Evolutionary conservation across 2,797 vertebrate species (phyloP), one percentile per base, ranked within the genome.

Genomic region (Acanthiza pusilla): DNA sequence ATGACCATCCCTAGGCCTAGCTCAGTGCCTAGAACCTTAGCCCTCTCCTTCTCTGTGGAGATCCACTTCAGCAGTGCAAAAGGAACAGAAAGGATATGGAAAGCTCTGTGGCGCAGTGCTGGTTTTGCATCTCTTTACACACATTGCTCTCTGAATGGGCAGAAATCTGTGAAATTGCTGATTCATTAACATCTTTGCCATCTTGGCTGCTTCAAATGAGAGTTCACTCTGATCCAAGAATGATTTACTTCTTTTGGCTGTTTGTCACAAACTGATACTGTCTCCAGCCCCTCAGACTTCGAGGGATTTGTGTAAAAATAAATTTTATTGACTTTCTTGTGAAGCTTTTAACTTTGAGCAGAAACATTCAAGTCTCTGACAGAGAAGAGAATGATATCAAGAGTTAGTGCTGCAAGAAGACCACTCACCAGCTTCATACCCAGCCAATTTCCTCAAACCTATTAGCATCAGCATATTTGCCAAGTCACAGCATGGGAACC

Each of bases 201-300:
- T 86, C 91, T 84, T 93, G 94, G 91, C 85, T 58, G 70, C 82
- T 93, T 88, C 85, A 95, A 90, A 92, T 54, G 50, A 84, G 21
- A 73, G 71, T 40, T 91, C 65, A 61, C 71, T 29, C 86, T 61
- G 73, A 88, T 60, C 45, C 77, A 76, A 86, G 74, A 89, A 88
- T 86, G 54, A 90, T 95, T 93, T 94, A 93, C 83, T 94, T 93
- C 82, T 93, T 76, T 91, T 91, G 95, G 85, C 60, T 86, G 42
- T 32, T 93, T 63, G 61, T 55, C 71, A 84, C 80, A 83, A 89
- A 92, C 58, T 88, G 79, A 71, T 65, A 57, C 53, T 91, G 79
- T 57, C 94, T 94, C 88, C 73, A 95, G 72, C 53, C 34, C 57
- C 80, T 84, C 71, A 75, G 89, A 92, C 48, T 86, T 58, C 7